Percentiles rank a stretch among this genome's conserved stretches.
phyloP scores from a whole-genome alignment of 2,797 vertebrate genomes.

The Trichosurus vulpecula region DNA sequence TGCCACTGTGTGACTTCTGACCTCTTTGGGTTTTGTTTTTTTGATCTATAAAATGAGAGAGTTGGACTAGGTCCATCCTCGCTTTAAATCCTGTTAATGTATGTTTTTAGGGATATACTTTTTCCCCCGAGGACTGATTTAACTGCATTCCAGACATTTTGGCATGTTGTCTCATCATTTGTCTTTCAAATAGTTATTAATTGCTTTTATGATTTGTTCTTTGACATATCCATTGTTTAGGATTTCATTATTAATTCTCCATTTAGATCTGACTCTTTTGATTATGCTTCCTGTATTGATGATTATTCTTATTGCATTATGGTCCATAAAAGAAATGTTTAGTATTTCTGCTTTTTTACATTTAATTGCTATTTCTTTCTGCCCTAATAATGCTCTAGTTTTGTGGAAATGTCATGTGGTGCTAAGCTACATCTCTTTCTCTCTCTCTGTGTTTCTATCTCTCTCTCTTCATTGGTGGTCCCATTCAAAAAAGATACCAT shows the following conservation, averaged over 20 bases:
- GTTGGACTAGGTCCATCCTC: neutral
- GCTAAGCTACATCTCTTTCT: neutral
- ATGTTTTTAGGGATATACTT: neutral
- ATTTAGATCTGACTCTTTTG: neutral
- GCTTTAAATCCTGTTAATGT: neutral
- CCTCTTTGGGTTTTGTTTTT: neutral
- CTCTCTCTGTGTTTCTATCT: neutral
- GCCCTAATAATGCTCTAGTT: neutral
- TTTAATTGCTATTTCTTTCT: neutral
- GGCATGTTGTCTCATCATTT: neutral
- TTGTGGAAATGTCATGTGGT: neutral
- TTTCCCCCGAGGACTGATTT: neutral
- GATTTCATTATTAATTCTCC: neutral
- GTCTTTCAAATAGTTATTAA: neutral
- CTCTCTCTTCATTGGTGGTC: neutral
- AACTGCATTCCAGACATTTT: neutral
- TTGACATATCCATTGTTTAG: neutral
- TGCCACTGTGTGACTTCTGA: neutral
- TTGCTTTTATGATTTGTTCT: neutral
- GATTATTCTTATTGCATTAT: neutral
- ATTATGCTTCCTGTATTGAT: neutral
- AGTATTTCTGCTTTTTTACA: neutral
- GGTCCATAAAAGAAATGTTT: neutral
- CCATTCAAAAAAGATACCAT: neutral
- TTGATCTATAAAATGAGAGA: constrained; percentile 14